phyloP scores from a whole-genome alignment of 2,888 invertebrate genomes.

The Sussaba pulchella region DNA sequence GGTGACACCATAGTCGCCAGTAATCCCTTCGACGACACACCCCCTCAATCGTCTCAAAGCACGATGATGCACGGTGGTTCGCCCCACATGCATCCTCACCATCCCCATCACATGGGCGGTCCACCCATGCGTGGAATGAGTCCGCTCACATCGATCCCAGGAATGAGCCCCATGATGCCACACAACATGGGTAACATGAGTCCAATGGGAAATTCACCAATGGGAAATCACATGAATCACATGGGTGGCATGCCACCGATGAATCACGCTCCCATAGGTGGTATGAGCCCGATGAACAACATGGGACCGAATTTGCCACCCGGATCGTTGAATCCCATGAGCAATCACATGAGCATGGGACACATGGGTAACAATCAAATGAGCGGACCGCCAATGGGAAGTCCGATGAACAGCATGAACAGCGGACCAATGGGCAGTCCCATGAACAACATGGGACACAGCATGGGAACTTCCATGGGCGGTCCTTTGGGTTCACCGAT shows the following conservation, averaged over 20 bases:
- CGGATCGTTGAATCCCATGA: constrained; percentile 86
- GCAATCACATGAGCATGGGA: constrained; percentile 84
- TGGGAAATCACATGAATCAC: constrained; percentile 86
- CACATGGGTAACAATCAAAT: constrained; percentile 84
- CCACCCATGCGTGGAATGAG: constrained; percentile 89
- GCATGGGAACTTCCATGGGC: constrained; percentile 90
- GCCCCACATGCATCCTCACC: constrained; percentile 84
- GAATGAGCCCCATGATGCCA: constrained; percentile 84
- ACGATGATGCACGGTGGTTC: constrained; percentile 85
- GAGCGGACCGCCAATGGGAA: constrained; percentile 88
- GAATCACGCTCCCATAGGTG: constrained; percentile 88
- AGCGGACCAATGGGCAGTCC: constrained; percentile 87
- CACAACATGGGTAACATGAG: constrained; percentile 83
- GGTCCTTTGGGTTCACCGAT: constrained; percentile 87
- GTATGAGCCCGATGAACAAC: constrained; percentile 89
- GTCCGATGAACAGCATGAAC: constrained; percentile 85
- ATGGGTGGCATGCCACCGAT: constrained; percentile 87
- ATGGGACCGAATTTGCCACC: constrained; percentile 92
- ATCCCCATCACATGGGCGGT: constrained; percentile 88
- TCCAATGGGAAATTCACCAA: constrained; percentile 82
- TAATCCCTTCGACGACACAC: constrained; percentile 97
- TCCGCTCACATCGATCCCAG: constrained; percentile 85
- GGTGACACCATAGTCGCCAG: constrained; percentile 97
- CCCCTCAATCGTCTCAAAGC: constrained; percentile 85
- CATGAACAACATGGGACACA: constrained; percentile 88